A percentile compares a stretch with the other conserved stretches of the same genome.
These are phyloP conservation scores for Cosmopolites sordidus DNA, from an alignment of 2,888 invertebrate genomes.

Conservation along the genomic window DNA sequence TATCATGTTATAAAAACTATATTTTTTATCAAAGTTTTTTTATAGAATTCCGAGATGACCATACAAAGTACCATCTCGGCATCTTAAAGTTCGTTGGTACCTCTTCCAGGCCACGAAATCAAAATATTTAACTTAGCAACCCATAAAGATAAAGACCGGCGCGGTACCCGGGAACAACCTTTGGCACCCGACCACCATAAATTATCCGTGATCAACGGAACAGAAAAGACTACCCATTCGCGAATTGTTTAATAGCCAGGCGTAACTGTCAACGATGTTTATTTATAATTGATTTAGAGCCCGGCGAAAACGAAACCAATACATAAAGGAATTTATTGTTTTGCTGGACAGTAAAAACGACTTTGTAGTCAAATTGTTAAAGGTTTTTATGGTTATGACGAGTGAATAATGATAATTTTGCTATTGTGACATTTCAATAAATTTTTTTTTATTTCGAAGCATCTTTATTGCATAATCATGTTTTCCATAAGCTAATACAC, in stretches of 20 bases:
- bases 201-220: slow-evolving; percentile 9
- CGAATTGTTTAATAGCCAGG: slow-evolving; percentile 42
- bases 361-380: slow-evolving; percentile 15
- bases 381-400: no score
- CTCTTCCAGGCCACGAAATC: slow-evolving; percentile 4
- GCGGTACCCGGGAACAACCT: slow-evolving; percentile 25
- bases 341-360: slow-evolving; percentile 8
- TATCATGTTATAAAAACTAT: no score
- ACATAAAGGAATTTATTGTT: slow-evolving; percentile 14
- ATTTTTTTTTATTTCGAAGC: no score
- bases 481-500: no score
- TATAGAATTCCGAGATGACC: no score
- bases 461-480: no score
- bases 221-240: slow-evolving; percentile 27
- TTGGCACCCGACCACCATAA: slow-evolving; percentile 16
- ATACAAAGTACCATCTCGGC: no score
- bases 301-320: slow-evolving; percentile 11
- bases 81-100: no score
- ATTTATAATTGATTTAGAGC: slow-evolving; percentile 47
- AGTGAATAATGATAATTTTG: no score
- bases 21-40: no score
- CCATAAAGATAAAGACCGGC: slow-evolving; percentile 22
- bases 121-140: slow-evolving; percentile 25
- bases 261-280: slow-evolving; percentile 50
- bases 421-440: no score